These are phyloP conservation scores for Lasioglossum baleicum DNA, from an alignment of 1,140 invertebrate species.

Conservation along the genomic window DNA sequence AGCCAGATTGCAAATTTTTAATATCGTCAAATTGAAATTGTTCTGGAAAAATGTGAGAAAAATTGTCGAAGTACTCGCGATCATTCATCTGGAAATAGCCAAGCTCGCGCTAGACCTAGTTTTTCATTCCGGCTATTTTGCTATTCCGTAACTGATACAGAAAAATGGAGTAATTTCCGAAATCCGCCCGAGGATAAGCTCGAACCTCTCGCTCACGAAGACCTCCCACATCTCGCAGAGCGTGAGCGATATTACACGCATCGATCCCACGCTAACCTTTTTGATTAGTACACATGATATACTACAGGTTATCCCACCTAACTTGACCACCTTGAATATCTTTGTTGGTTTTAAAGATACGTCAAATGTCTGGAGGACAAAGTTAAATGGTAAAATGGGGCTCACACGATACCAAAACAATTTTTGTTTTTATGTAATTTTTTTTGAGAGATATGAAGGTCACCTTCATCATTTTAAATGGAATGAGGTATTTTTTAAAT, in stretches of 20 bases:
- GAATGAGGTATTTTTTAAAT: too few relatives aligned
- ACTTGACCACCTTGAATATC: too few relatives aligned
- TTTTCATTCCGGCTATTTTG: neutral
- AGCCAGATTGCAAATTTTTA: too few relatives aligned
- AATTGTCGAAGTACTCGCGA: neutral
- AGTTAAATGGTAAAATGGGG: too few relatives aligned
- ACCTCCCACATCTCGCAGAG: neutral
- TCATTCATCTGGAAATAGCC: neutral
- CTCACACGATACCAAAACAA: too few relatives aligned
- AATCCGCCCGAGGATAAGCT: constrained; percentile 15
- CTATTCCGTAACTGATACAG: neutral
- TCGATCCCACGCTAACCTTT: neutral
- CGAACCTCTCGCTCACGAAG: neutral
- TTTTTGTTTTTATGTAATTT: too few relatives aligned
- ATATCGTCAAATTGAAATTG: too few relatives aligned
- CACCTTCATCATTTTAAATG: too few relatives aligned
- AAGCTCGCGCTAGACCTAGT: neutral
- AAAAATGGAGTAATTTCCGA: constrained; percentile 10
- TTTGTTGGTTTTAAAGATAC: too few relatives aligned
- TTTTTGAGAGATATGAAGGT: too few relatives aligned
- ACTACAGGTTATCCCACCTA: too few relatives aligned
- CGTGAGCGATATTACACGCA: neutral
- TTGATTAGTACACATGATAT: constrained; percentile 9
- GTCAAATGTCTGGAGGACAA: too few relatives aligned
- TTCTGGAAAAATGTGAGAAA: neutral